These are phyloP conservation scores for Entelurus aequoreus DNA, from an alignment of 2,113 vertebrate species.

Conservation along the genomic window DNA sequence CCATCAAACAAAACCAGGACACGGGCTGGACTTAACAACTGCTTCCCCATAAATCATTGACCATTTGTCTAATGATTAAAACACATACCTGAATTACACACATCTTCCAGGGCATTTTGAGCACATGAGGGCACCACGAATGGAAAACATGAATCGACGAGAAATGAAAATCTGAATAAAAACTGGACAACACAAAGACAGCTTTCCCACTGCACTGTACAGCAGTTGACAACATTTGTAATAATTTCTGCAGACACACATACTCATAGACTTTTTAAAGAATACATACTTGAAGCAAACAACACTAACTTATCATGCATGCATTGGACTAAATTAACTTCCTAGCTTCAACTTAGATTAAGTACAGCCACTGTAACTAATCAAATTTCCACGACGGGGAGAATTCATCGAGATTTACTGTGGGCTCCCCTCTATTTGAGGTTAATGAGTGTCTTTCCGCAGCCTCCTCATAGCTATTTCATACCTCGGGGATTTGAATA, in stretches of 20 bases:
- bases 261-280: not conserved
- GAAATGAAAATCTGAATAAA: no score
- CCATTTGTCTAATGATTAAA: no score
- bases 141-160: no score
- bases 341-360: slow-evolving; percentile 62
- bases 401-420: slow-evolving; percentile 60
- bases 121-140: no score
- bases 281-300: slow-evolving; percentile 6
- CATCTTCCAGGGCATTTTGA: no score
- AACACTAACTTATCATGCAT: slow-evolving; percentile 20
- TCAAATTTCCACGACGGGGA: slow-evolving; percentile 55
- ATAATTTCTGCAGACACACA: not conserved
- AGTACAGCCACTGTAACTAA: slow-evolving; percentile 60
- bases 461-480: slow-evolving; percentile 61
- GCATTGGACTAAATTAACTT: slow-evolving; percentile 55
- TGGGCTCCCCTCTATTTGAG: slow-evolving; percentile 56
- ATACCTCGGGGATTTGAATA: slow-evolving; percentile 72
- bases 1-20: no score
- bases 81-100: no score
- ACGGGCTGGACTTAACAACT: no score
- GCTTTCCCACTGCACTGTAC: no score
- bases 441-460: slow-evolving; percentile 69
- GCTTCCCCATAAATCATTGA: no score
- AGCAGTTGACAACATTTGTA: not conserved
- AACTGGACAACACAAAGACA: no score